Conservation (phyloP, 2,888 invertebrate species). For the Tipula helvola region DNA sequence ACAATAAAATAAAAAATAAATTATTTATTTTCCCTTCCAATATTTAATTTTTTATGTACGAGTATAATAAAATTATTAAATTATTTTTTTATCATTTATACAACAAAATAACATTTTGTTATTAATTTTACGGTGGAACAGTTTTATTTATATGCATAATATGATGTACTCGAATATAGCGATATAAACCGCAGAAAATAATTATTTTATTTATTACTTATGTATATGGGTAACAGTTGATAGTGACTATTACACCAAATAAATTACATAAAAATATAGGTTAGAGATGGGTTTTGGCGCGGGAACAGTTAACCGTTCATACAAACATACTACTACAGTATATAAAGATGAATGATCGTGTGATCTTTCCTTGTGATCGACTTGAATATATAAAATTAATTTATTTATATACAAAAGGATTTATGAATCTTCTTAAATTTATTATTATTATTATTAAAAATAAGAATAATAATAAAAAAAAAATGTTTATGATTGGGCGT, state of each 20-base stretch:
- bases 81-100: background rate
- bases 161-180: background rate
- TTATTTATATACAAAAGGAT: background rate
- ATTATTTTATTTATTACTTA: background rate
- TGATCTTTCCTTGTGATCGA: background rate
- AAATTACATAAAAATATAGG: background rate
- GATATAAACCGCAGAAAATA: background rate
- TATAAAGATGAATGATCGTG: background rate
- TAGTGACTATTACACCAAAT: background rate
- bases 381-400: background rate
- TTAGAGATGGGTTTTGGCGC: background rate
- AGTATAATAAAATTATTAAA: background rate
- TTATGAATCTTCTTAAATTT: background rate
- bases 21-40: slow-evolving; percentile 4
- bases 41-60: background rate
- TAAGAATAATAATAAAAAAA: background rate
- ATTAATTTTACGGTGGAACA: background rate
- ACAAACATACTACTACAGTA: background rate
- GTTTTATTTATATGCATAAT: background rate
- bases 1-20: background rate
- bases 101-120: background rate
- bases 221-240: background rate
- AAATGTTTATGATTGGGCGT: slow-evolving; percentile 17
- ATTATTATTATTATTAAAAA: background rate
- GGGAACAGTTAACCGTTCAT: background rate